These are phyloP conservation scores for Protula sp. DNA, from an alignment of 2,888 invertebrate species.

Conservation along the genomic window DNA sequence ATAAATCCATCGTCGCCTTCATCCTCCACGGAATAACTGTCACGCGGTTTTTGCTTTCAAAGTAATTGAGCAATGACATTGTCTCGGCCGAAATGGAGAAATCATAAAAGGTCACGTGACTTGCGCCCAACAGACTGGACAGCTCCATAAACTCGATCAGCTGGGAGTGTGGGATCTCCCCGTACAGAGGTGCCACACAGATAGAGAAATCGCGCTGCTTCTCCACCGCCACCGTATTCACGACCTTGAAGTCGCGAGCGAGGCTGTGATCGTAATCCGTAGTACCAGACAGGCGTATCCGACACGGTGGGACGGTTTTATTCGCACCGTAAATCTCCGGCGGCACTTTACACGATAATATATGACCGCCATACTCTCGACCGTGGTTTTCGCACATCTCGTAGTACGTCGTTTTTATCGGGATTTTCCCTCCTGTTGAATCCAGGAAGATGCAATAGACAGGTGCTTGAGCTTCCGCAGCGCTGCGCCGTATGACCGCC, in stretches of 20 bases:
- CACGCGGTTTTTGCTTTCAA: slow-evolving; percentile 22
- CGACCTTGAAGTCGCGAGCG: background rate
- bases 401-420: slow-evolving; percentile 22
- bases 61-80: slow-evolving; percentile 18
- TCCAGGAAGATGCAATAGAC: background rate
- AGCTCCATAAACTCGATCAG: slow-evolving; percentile 47
- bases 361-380: slow-evolving; percentile 41
- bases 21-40: slow-evolving; percentile 37
- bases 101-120: slow-evolving; percentile 41
- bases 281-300: background rate
- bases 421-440: background rate
- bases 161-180: slow-evolving; percentile 28
- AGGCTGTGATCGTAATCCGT: background rate
- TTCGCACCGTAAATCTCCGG: background rate
- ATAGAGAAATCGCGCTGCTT: slow-evolving; percentile 25
- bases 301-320: background rate
- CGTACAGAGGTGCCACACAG: slow-evolving; percentile 48
- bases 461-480: background rate
- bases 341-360: slow-evolving; percentile 42
- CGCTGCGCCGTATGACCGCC: slow-evolving; percentile 2
- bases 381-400: slow-evolving; percentile 52
- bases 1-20: slow-evolving; percentile 18
- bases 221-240: background rate
- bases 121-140: slow-evolving; percentile 35
- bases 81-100: slow-evolving; percentile 2